phyloP scores from a whole-genome alignment of 2,113 vertebrate species.

The Laticauda laticaudata region DNA sequence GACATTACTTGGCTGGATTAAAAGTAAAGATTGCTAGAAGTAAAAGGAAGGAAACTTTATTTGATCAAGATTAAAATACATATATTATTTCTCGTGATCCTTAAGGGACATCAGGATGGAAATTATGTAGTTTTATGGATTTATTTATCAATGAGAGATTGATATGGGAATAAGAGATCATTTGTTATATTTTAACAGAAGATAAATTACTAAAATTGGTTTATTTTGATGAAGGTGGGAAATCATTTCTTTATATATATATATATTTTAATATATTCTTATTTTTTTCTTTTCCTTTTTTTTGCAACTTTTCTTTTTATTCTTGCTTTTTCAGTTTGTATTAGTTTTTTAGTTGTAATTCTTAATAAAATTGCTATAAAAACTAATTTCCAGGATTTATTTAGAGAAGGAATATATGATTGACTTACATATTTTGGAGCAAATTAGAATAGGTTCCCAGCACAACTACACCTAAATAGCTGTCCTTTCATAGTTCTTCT shows the following conservation, averaged over 20 bases:
- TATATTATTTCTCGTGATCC: background rate
- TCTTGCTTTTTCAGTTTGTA: background rate
- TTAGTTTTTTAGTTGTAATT: background rate
- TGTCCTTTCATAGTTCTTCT: slow-evolving; percentile 1
- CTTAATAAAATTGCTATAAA: background rate
- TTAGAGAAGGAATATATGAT: background rate
- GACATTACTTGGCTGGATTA: background rate
- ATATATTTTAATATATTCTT: background rate
- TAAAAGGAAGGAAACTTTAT: background rate
- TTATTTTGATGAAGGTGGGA: background rate
- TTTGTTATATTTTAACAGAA: background rate
- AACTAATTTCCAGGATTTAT: background rate
- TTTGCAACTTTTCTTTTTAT: background rate
- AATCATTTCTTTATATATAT: background rate
- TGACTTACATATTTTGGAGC: background rate
- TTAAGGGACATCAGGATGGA: background rate
- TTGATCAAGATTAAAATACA: background rate
- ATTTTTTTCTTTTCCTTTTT: background rate
- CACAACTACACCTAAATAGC: too few species aligned
- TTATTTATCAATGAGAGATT: background rate
- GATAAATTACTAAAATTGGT: background rate
- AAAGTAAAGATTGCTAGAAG: background rate
- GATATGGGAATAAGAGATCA: background rate
- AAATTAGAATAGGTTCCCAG: background rate
- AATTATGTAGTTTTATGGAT: background rate